phyloP scores from a whole-genome alignment of 64 coral and sea anemone genomes.

The Porites lutea region DNA sequence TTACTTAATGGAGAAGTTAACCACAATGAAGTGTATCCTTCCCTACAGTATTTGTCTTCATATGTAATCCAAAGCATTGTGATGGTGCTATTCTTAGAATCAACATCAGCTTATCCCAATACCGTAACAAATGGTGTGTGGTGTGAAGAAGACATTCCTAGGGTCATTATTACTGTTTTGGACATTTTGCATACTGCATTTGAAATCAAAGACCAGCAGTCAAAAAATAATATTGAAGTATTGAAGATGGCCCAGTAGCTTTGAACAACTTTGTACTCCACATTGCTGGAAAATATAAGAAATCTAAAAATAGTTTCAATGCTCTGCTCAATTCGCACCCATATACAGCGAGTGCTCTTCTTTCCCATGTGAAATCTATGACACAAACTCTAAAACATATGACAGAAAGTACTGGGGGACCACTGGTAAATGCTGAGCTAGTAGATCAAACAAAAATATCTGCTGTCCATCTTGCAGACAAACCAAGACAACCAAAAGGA shows the following conservation, averaged over 20 bases:
- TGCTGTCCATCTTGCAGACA: not conserved
- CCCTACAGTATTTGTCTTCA: constrained; percentile 37
- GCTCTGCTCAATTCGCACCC: constrained; percentile 33
- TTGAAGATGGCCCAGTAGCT: constrained; percentile 53
- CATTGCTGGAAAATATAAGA: constrained; percentile 58
- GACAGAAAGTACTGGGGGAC: not conserved
- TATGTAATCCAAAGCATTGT: constrained; percentile 31
- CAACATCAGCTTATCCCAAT: constrained; percentile 48
- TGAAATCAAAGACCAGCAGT: constrained; percentile 51
- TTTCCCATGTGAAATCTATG: constrained; percentile 30
- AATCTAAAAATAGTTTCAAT: constrained; percentile 42
- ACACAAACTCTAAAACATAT: constrained; percentile 17
- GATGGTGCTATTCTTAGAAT: constrained; percentile 48
- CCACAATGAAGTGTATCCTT: constrained; percentile 44
- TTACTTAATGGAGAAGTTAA: constrained; percentile 30
- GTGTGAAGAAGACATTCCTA: constrained; percentile 52
- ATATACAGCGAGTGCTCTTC: constrained; percentile 29
- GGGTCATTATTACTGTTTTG: constrained; percentile 55
- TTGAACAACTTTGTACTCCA: constrained; percentile 57
- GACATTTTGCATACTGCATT: constrained; percentile 60
- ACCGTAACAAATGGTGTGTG: constrained; percentile 55
- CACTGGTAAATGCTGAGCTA: constrained; percentile 10
- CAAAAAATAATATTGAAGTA: constrained; percentile 59
- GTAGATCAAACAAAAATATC: constrained; percentile 11
- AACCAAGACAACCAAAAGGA: constrained; percentile 23